Percentiles rank a stretch among this genome's conserved stretches.
Evolutionary conservation across 2,888 invertebrate species (phyloP).

Genomic region (Heliconius aoede): DNA sequence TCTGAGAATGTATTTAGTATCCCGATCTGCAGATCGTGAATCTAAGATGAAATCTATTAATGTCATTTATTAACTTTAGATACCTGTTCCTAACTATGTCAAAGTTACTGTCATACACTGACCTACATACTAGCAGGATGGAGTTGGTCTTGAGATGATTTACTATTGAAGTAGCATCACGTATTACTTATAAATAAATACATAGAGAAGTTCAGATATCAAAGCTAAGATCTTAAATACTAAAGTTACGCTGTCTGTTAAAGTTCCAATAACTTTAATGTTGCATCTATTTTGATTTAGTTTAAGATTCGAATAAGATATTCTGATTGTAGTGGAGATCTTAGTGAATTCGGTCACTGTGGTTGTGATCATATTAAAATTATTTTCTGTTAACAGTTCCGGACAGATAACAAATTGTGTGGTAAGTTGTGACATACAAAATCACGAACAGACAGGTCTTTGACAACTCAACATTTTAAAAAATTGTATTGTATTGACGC

Average conservation of each 20-base stretch:
- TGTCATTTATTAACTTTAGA: neutral
- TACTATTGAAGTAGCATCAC: neutral
- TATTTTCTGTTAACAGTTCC: too few species aligned
- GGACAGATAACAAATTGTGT: too few species aligned
- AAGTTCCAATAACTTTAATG: neutral
- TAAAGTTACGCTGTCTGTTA: neutral
- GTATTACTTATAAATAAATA: conserved; percentile 9
- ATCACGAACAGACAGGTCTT: too few species aligned
- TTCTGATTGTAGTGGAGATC: too few species aligned
- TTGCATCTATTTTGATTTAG: neutral
- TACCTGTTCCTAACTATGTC: conserved; percentile 22
- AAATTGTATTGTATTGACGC: neutral
- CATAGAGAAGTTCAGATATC: neutral
- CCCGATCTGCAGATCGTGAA: neutral
- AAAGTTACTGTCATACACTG: conserved; percentile 13
- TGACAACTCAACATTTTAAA: neutral
- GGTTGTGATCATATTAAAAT: too few species aligned
- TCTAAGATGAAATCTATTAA: neutral
- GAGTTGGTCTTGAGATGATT: conserved; percentile 15
- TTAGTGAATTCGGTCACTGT: too few species aligned
- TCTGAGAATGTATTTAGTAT: neutral
- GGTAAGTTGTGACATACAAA: too few species aligned
- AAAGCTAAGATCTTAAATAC: neutral
- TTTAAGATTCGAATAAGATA: neutral
- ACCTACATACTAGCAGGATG: conserved; percentile 7